These are phyloP conservation scores for Thera obeliscata DNA, from an alignment of 2,888 invertebrate species.

Conservation along the genomic window DNA sequence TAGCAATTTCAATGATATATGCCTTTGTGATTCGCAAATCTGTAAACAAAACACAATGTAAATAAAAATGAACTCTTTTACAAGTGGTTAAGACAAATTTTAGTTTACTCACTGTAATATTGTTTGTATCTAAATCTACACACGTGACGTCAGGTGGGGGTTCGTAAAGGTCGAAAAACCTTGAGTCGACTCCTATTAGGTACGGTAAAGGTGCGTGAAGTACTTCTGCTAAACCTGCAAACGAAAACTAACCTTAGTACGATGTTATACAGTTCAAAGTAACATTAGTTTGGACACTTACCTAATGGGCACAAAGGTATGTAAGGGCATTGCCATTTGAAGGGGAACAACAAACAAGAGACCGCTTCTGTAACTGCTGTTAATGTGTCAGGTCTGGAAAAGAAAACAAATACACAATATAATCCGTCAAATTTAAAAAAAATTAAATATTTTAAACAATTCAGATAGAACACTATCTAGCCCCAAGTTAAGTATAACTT, in stretches of 20 bases:
- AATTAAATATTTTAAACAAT: too few relatives aligned
- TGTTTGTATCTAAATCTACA: conserved; percentile 98
- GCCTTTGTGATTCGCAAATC: conserved; percentile 95
- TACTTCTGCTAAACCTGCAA: conserved; percentile 94
- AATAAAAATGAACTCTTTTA: conserved; percentile 1
- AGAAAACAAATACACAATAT: conserved; percentile 15
- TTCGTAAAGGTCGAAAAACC: conserved; percentile 98
- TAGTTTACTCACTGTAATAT: conserved; percentile 89
- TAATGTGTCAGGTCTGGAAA: conserved; percentile 93
- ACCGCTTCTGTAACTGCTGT: conserved; percentile 99
- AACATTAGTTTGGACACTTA: conserved; percentile 51
- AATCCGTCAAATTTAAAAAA: too few relatives aligned
- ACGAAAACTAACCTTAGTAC: conserved; percentile 23
- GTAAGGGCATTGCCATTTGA: conserved; percentile 99
- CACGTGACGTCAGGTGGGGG: conserved; percentile 98
- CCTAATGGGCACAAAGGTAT: conserved; percentile 99
- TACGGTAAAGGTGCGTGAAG: conserved; percentile 98
- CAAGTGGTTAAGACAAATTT: background rate
- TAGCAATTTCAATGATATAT: conserved; percentile 90
- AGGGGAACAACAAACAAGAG: conserved; percentile 97
- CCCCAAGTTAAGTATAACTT: too few relatives aligned
- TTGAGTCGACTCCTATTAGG: conserved; percentile 97
- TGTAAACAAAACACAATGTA: conserved; percentile 51
- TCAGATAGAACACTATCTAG: too few relatives aligned
- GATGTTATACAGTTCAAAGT: background rate